These are phyloP conservation scores for Cydia splendana DNA, from an alignment of 1,140 invertebrate species.

Conservation along the genomic window DNA sequence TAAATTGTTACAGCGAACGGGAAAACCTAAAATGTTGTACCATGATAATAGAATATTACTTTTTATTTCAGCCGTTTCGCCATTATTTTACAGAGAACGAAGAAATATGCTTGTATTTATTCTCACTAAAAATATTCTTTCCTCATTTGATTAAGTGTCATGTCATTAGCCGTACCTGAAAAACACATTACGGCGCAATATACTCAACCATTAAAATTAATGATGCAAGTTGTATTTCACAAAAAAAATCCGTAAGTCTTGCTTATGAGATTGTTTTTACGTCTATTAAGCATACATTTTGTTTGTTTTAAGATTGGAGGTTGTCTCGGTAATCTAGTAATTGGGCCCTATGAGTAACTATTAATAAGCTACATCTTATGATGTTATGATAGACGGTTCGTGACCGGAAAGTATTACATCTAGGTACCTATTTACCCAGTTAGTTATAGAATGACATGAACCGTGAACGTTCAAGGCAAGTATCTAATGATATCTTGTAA, in stretches of 20 bases:
- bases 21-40: conserved; percentile 1
- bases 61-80: conserved; percentile 15
- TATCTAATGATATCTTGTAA: conserved; percentile 10
- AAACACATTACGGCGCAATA: neutral
- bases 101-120: neutral
- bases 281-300: neutral
- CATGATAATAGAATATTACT: neutral
- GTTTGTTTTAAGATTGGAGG: neutral
- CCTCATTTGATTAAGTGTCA: neutral
- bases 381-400: conserved; percentile 6
- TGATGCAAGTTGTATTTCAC: neutral
- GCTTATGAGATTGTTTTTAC: neutral
- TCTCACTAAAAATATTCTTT: neutral
- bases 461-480: conserved; percentile 28
- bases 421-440: conserved; percentile 7
- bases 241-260: neutral
- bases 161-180: neutral
- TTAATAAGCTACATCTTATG: conserved; percentile 9
- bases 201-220: conserved; percentile 7
- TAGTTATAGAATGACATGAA: conserved; percentile 26
- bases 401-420: conserved; percentile 28
- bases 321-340: neutral
- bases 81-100: neutral
- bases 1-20: neutral
- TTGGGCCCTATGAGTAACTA: neutral